Evolutionary conservation across 2,888 invertebrate species (phyloP), one percentile per base, ranked within the genome.

Genomic region (Parthenolecanium corni): DNA sequence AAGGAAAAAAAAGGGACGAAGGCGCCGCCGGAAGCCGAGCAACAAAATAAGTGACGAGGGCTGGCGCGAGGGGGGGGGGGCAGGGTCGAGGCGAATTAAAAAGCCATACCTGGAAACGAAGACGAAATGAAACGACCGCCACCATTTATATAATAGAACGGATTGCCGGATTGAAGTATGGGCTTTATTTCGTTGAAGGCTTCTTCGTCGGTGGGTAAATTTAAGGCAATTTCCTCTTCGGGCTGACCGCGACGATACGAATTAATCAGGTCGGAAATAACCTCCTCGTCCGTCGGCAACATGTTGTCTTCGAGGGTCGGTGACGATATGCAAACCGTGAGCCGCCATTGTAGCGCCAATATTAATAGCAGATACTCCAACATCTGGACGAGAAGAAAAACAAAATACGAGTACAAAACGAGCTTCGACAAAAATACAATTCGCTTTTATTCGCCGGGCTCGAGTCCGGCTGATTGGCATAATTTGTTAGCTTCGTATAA

Each of bases 101-200:
- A 3, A 6, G 5, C 20, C 4, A 14, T 49, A 70, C 70, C 70
- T 62, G 70, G 70, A 62, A 70, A 70, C 23, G 68, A 65, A n/a
- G 69, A 67, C n/a, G 69, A 69, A 40, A 70, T 68, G 56, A 69
- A 69, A 64, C 69, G 69, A 36, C 68, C 67, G 12, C 68, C 68
- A 18, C 69, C 70, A 52, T 67, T 66, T 56, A 63, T 56, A 51
- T 61, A 61, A 51, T 61, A 61, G 21, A 61, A 61, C 23, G 61
- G 61, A 14, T 47, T 49, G 57, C 61, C 44, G 25, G 64, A 62
- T 18, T 62, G 25, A 61, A 64, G 57, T 46, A 66, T 63, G 9
- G 66, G 64, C 36, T 64, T 64, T 31, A 68, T 65, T 16, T 66
- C 66, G 64, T 68, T 68, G 65, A 67, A 68, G 52, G 67, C 66